Conservation (phyloP, 2,797 vertebrate genomes). For the Hylomyscus alleni region DNA sequence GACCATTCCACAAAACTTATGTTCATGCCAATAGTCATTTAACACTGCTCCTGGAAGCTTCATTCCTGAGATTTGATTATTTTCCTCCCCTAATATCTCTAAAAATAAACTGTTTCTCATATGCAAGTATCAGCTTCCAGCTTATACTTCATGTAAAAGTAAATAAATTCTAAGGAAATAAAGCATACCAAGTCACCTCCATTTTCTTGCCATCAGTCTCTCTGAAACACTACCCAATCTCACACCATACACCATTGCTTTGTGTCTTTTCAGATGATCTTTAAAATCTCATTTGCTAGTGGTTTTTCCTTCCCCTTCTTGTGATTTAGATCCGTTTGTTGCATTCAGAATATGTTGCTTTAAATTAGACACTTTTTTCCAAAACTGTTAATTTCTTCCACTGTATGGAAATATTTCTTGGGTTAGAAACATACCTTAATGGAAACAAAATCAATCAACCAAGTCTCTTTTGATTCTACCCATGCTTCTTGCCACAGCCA, state of each 20-base stretch:
- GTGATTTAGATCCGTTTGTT: neutral
- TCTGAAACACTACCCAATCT: neutral
- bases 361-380: neutral
- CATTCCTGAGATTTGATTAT: neutral
- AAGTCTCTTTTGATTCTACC: neutral
- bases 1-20: neutral
- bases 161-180: neutral
- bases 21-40: neutral
- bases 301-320: neutral
- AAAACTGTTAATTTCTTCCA: neutral
- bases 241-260: neutral
- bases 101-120: neutral
- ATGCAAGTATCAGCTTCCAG: neutral
- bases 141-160: neutral
- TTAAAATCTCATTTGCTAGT: neutral
- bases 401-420: neutral
- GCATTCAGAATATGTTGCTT: neutral
- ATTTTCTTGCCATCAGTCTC: neutral
- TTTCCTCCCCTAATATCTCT: neutral
- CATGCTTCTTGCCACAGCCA: neutral
- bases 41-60: neutral
- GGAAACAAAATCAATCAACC: neutral
- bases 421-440: neutral
- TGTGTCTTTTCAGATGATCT: neutral
- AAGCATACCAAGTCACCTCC: neutral